Base-by-base conservation (phyloP, 2,888 invertebrate genomes). In the Oeneis ivallda region DNA sequence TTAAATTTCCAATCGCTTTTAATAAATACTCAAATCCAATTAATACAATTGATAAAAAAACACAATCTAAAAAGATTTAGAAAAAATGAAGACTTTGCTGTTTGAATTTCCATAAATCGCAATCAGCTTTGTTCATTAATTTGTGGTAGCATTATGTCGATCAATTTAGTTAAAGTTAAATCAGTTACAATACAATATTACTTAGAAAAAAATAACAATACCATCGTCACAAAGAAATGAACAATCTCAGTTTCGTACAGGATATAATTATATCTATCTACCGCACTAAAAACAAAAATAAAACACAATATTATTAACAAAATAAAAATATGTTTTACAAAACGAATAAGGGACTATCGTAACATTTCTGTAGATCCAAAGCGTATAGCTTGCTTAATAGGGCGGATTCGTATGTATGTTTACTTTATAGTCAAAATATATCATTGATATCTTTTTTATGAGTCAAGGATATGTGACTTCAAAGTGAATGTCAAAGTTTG, bases 161-260 rank as follows among this genome's bases (percentile, higher is more conserved):
- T 1, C 4, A 19, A 56, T 49, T 53, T 17, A 45, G 32, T 34
- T 54, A 63, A 45, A 60, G 26, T 45, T 52, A 65, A 50, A 60
- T 60, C 37, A 61, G 34, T 53, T 15, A 41, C 1, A 43, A 41
- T 32, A 59, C 0, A 34, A 7, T 19, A 17, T 17, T 10, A 19
- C 7, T 39, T 5, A 19, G 17, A 41, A 4, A 37, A 39, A 54
- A 41, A 11, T 3, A 4, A 59, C 15, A 65, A 57, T 32, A 61
- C 61, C 57, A 58, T 50, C 65, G 57, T 72, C 87, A 86, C 87
- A 89, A 89, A 85, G 71, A 80, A 87, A 86, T 84, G 83, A 87
- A 84, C 84, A 76, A 80, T 79, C 90, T 89, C 91, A 90, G 89
- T 87, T 82, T 87, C 89, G 84, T 85, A 85, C 89, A 90, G 88